Conservation (phyloP, 2,888 invertebrate genomes). For the Acleris holmiana region DNA sequence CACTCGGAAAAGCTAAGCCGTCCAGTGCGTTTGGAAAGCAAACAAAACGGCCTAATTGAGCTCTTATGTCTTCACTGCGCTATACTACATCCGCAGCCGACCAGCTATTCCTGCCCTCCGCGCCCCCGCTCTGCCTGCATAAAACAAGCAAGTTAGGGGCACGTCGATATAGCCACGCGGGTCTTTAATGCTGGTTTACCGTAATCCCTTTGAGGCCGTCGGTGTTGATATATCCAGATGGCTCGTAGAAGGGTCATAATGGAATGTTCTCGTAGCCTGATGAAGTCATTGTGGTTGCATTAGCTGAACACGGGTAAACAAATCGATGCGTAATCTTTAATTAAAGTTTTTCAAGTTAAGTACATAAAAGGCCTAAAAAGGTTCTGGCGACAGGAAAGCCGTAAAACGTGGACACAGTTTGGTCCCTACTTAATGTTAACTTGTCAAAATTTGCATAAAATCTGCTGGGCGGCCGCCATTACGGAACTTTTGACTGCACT, state of each 20-base stretch:
- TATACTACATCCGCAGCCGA: slow-evolving; percentile 28
- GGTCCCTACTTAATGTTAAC: slow-evolving; percentile 68
- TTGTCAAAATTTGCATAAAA: slow-evolving; percentile 78
- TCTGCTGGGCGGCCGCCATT: slow-evolving; percentile 61
- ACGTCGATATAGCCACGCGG: slow-evolving; percentile 13
- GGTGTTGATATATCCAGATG: slow-evolving; percentile 47
- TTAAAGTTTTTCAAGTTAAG: slow-evolving; percentile 16
- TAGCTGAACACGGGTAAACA: slow-evolving; percentile 8
- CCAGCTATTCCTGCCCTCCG: slow-evolving; percentile 15
- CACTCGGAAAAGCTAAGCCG: slow-evolving; percentile 47
- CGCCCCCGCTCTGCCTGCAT: slow-evolving; percentile 4
- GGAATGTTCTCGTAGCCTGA: slow-evolving; percentile 37
- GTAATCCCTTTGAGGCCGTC: slow-evolving; percentile 47
- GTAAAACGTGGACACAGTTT: slow-evolving; percentile 69
- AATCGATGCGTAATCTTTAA: slow-evolving; percentile 5
- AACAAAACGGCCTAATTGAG: slow-evolving; percentile 57
- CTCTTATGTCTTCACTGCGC: slow-evolving; percentile 53
- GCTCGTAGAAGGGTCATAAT: slow-evolving; percentile 41
- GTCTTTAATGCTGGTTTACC: slow-evolving; percentile 37
- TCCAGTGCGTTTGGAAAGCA: slow-evolving; percentile 45
- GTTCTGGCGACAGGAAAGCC: slow-evolving; percentile 49
- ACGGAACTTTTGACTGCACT: slow-evolving; percentile 72
- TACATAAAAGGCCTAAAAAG: slow-evolving; percentile 37
- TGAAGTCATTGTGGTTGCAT: slow-evolving; percentile 28
- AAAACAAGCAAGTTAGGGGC: not conserved